Percentiles rank a stretch among this genome's conserved stretches.
Evolutionary conservation across 1,140 invertebrate species (phyloP).

Genomic region (Asobara japonica): DNA sequence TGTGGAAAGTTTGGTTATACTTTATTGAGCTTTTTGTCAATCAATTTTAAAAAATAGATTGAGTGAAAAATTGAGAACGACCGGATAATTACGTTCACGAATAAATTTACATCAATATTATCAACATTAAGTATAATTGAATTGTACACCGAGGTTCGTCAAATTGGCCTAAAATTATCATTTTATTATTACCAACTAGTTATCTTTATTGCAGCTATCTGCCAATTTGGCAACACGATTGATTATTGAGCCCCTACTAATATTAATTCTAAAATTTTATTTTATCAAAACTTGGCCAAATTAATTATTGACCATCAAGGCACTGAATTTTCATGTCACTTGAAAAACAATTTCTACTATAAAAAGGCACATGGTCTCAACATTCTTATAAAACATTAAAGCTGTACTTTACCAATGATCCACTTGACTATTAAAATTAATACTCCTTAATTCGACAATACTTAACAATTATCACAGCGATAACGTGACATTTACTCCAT

Average conservation of each 20-base stretch:
- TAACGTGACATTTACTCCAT: conserved; percentile 14
- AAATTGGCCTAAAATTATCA: conserved; percentile 5
- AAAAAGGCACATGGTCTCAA: conserved; percentile 10
- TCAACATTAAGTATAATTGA: conserved; percentile 8
- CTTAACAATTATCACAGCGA: conserved; percentile 32
- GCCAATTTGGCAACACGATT: conserved; percentile 24
- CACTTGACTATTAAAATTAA: not conserved
- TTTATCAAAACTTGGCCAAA: not conserved
- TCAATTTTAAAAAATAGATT: not conserved
- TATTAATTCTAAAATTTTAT: not conserved
- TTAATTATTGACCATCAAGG: conserved; percentile 24
- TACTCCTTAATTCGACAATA: not conserved
- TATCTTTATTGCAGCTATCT: not conserved
- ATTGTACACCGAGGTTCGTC: not conserved
- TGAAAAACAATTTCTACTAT: not conserved
- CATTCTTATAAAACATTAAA: not conserved
- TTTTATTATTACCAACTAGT: not conserved
- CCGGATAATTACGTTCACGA: conserved; percentile 4
- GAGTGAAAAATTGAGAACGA: conserved; percentile 4
- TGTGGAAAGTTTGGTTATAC: not conserved
- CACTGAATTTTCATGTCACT: conserved; percentile 17
- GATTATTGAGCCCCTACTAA: conserved; percentile 2
- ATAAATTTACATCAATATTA: conserved; percentile 2
- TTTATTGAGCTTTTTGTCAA: conserved; percentile 13
- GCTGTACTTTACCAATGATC: not conserved